These are phyloP conservation scores for Rhinogobio ventralis DNA, from an alignment of 2,797 vertebrate species.

Conservation along the genomic window DNA sequence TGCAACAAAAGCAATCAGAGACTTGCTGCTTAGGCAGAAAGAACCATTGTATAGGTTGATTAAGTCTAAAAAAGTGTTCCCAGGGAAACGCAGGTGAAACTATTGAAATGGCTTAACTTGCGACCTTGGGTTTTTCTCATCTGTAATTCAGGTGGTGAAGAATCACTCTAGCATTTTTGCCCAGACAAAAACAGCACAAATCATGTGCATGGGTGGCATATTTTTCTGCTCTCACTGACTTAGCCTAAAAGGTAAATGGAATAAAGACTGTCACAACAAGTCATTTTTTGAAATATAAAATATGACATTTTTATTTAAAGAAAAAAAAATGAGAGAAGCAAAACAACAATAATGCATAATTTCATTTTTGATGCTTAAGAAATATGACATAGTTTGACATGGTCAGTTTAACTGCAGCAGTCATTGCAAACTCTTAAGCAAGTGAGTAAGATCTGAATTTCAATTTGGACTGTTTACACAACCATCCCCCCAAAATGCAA, in stretches of 20 bases:
- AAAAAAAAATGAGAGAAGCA: background rate
- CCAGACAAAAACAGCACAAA: constrained; percentile 36
- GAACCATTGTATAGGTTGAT: constrained; percentile 57
- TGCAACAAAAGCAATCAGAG: constrained; percentile 64
- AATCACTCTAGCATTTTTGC: constrained; percentile 52
- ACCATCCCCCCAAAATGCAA: constrained; percentile 18
- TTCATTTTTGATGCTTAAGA: background rate
- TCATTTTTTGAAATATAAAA: background rate
- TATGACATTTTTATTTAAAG: background rate
- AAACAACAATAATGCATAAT: background rate
- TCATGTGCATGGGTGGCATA: background rate
- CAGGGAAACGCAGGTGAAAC: constrained; percentile 68
- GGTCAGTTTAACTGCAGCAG: background rate
- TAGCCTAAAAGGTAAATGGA: constrained; percentile 1
- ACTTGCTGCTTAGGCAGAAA: constrained; percentile 43
- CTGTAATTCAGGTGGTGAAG: constrained; percentile 25
- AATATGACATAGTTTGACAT: background rate
- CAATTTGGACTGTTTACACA: constrained; percentile 6
- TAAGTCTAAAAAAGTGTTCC: constrained; percentile 62
- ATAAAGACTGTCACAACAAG: background rate
- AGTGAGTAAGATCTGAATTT: constrained; percentile 24
- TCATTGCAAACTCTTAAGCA: background rate
- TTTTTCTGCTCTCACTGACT: constrained; percentile 33
- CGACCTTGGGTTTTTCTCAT: constrained; percentile 61
- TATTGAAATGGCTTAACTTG: constrained; percentile 58